Evolutionary conservation across 1,140 invertebrate genomes (phyloP).

Genomic region (Apis florea): DNA sequence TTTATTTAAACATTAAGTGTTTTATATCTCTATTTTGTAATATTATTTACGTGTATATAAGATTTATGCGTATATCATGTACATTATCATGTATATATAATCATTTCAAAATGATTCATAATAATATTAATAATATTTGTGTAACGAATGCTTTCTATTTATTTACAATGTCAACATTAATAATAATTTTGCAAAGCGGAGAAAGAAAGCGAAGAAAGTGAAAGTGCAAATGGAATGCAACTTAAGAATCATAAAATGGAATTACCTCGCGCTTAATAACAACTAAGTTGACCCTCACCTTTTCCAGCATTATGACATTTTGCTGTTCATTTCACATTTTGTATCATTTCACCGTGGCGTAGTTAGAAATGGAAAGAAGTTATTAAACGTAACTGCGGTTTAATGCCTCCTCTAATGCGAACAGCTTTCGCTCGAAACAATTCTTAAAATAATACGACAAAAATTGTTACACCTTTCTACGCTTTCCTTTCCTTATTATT

Average conservation of each 20-base stretch:
- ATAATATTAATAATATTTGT: not conserved
- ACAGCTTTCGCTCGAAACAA: not conserved
- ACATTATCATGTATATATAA: too few species aligned
- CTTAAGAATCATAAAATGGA: not conserved
- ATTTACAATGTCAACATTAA: not conserved
- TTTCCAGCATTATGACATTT: not conserved
- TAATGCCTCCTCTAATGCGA: not conserved
- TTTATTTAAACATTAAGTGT: too few species aligned
- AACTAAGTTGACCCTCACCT: conserved; percentile 6
- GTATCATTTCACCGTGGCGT: not conserved
- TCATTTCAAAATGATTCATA: too few species aligned
- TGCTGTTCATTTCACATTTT: not conserved
- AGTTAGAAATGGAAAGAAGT: not conserved
- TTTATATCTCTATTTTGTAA: too few species aligned
- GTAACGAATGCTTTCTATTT: not conserved
- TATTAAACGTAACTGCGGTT: not conserved
- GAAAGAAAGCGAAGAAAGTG: not conserved
- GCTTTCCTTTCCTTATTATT: not conserved
- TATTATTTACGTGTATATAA: too few species aligned
- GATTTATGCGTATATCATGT: too few species aligned
- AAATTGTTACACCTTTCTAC: not conserved
- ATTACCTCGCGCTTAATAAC: conserved; percentile 9
- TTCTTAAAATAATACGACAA: not conserved
- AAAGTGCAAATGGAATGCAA: not conserved
- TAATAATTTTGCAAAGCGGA: not conserved